Conservation (phyloP, 2,113 vertebrate species). For the Colaptes auratus region DNA sequence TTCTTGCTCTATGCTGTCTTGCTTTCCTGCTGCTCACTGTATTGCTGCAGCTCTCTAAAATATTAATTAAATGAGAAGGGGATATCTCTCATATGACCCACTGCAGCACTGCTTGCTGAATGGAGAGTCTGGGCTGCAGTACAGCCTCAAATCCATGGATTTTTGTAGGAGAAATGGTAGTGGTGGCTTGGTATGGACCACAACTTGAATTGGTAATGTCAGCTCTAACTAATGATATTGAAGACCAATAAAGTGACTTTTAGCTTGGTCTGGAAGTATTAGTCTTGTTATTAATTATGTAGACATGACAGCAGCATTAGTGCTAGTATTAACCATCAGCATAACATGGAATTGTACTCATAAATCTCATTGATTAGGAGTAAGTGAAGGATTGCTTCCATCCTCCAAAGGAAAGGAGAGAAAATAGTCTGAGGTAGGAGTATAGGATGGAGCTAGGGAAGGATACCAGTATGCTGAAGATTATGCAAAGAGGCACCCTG, state of each 20-base stretch:
- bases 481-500: neutral
- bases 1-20: fast-evolving
- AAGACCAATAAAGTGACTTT: constrained; percentile 51
- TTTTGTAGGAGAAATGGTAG: neutral
- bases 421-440: neutral
- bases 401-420: neutral
- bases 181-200: neutral
- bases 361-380: constrained; percentile 53
- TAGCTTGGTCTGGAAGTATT: constrained; percentile 52
- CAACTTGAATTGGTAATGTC: constrained; percentile 51
- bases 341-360: constrained; percentile 50
- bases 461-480: neutral
- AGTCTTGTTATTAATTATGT: constrained; percentile 60
- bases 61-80: neutral
- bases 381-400: constrained; percentile 5
- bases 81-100: neutral
- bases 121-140: neutral
- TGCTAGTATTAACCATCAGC: constrained; percentile 56
- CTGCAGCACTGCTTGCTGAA: neutral
- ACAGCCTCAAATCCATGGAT: neutral
- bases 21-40: neutral
- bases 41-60: neutral
- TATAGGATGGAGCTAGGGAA: neutral
- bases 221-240: constrained; percentile 35
- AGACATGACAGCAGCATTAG: constrained; percentile 47